Percentiles rank a stretch among this genome's conserved stretches.
These are phyloP conservation scores for Pimpla rufipes DNA, from an alignment of 2,888 invertebrate species.

Conservation along the genomic window DNA sequence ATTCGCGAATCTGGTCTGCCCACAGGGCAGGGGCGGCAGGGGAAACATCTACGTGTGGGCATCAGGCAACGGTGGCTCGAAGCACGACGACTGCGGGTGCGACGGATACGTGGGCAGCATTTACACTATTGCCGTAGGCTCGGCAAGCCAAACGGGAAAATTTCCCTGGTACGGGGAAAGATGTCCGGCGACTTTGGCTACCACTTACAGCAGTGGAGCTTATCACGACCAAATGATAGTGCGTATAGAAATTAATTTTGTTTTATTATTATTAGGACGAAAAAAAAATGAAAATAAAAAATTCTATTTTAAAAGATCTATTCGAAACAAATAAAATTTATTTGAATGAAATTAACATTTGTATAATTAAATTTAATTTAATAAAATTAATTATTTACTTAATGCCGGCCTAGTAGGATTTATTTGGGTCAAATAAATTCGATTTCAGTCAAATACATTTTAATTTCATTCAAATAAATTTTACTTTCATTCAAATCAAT, in stretches of 20 bases:
- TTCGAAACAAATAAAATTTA: too few relatives aligned
- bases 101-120: constrained; percentile 95
- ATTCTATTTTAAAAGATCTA: background rate
- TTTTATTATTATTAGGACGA: background rate
- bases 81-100: constrained; percentile 95
- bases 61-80: constrained; percentile 95
- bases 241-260: constrained; percentile 81
- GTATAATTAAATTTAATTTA: too few relatives aligned
- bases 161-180: constrained; percentile 97
- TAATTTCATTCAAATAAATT: too few relatives aligned
- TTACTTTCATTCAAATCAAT: too few relatives aligned
- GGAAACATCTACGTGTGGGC: constrained; percentile 97
- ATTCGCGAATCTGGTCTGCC: constrained; percentile 27
- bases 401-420: too few relatives aligned
- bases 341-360: too few relatives aligned
- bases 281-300: background rate
- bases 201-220: constrained; percentile 95
- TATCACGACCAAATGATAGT: constrained; percentile 95
- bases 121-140: constrained; percentile 95
- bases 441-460: too few relatives aligned
- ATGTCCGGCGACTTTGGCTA: constrained; percentile 95
- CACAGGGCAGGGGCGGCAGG: constrained; percentile 91
- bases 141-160: constrained; percentile 92
- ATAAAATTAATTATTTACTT: too few relatives aligned
- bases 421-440: too few relatives aligned